Percentiles rank a stretch among this genome's conserved stretches.
Evolutionary conservation across 37 sponge, comb jelly and placozoan species (phyloP).

Genomic region (Chondrilla cf. caribensis): DNA sequence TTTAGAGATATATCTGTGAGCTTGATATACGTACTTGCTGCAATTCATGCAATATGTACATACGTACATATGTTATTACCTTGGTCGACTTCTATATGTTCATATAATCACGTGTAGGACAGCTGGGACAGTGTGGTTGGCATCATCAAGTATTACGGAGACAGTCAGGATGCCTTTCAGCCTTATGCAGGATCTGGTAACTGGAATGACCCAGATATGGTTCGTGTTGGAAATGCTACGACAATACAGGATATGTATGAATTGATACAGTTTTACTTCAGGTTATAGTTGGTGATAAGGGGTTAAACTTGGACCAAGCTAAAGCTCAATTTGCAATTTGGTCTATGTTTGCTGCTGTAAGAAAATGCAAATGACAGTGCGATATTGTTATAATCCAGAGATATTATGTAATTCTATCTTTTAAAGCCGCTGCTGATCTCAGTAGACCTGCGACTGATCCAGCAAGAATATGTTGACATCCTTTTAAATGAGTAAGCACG

Average conservation of each 20-base stretch:
- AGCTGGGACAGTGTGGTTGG: slow-evolving; percentile 84
- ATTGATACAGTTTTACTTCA: slow-evolving; percentile 6
- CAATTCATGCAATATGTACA: not conserved
- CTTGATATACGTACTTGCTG: not conserved
- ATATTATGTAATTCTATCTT: too few species aligned
- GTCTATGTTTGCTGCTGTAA: slow-evolving; percentile 86
- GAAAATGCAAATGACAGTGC: too few species aligned
- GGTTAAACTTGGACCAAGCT: slow-evolving; percentile 68
- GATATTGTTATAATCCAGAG: too few species aligned
- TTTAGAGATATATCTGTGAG: slow-evolving; percentile 75
- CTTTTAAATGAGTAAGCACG: slow-evolving; percentile 67
- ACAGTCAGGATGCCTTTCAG: slow-evolving; percentile 60
- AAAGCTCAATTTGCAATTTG: slow-evolving; percentile 86
- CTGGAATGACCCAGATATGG: slow-evolving; percentile 99
- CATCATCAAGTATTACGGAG: slow-evolving; percentile 84
- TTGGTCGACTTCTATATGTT: too few species aligned
- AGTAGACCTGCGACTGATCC: slow-evolving; percentile 64
- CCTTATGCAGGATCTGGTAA: slow-evolving; percentile 88
- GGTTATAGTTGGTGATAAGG: slow-evolving; percentile 78
- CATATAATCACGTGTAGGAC: slow-evolving; percentile 39
- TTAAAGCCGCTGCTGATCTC: slow-evolving; percentile 87
- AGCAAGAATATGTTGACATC: slow-evolving; percentile 50
- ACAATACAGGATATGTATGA: not conserved
- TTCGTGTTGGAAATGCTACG: slow-evolving; percentile 15
- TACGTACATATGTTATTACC: too few species aligned